A percentile compares a stretch with the other conserved stretches of the same genome.
phyloP scores from a whole-genome alignment of 2,113 vertebrate genomes.

The Hippoglossus stenolepis region DNA sequence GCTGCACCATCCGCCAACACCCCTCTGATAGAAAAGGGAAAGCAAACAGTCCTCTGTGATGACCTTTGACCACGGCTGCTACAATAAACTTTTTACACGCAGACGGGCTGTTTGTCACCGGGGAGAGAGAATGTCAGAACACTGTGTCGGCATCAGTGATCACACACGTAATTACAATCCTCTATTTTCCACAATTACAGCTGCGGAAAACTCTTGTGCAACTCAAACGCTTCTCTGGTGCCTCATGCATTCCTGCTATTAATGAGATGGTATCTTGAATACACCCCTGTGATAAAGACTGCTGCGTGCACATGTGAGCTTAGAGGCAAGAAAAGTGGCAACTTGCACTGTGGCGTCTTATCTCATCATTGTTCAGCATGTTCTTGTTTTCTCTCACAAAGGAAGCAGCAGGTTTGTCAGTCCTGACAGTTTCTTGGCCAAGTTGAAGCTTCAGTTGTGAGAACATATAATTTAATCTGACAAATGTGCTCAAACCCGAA shows the following conservation, averaged over 20 bases:
- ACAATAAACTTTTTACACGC: not conserved
- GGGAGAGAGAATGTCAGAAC: conserved; percentile 14
- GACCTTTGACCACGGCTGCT: conserved; percentile 31
- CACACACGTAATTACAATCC: not conserved
- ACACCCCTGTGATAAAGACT: not conserved
- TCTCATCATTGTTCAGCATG: not conserved
- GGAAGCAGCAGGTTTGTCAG: not conserved
- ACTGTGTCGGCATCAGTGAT: not conserved
- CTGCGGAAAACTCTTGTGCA: conserved; percentile 4
- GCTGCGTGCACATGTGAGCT: not conserved
- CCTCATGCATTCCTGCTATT: conserved; percentile 8
- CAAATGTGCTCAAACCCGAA: not conserved
- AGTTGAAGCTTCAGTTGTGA: not conserved
- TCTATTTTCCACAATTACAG: not conserved
- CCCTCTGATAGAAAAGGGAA: conserved; percentile 34
- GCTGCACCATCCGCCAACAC: conserved; percentile 39
- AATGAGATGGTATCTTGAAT: not conserved
- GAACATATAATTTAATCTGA: not conserved
- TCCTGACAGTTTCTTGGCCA: conserved; percentile 34
- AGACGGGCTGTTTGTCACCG: not conserved
- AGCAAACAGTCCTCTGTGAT: conserved; percentile 53
- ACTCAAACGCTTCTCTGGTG: not conserved
- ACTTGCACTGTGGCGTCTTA: not conserved
- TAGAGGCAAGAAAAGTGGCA: too few species aligned
- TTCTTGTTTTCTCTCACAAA: not conserved